A percentile compares a stretch with the other conserved stretches of the same genome.
phyloP scores from a whole-genome alignment of 2,797 vertebrate species.

The Thaleichthys pacificus region DNA sequence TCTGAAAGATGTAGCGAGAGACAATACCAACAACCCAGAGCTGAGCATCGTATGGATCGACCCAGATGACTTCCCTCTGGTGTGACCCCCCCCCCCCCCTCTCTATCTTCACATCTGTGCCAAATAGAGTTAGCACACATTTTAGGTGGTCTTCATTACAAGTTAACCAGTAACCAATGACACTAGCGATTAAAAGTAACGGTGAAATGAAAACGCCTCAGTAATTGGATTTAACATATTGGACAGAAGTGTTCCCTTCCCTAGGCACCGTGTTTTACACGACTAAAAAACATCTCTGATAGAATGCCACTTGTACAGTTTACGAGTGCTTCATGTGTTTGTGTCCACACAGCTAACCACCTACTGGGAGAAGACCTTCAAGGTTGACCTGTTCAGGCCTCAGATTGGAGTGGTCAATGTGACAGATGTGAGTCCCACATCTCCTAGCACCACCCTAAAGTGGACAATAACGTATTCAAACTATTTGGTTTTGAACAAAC shows the following conservation, averaged over 20 bases:
- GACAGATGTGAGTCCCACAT: slow-evolving; percentile 86
- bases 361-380: slow-evolving; percentile 99
- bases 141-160: too few species aligned
- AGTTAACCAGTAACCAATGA: too few species aligned
- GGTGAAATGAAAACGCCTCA: too few species aligned
- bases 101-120: neutral
- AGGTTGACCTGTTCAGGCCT: slow-evolving; percentile 92
- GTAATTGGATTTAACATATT: too few species aligned
- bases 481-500: neutral
- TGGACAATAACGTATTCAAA: neutral
- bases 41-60: slow-evolving; percentile 98
- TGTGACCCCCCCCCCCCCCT: slow-evolving; percentile 48
- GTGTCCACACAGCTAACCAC: slow-evolving; percentile 81
- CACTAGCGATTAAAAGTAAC: too few species aligned
- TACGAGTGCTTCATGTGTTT: too few species aligned
- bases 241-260: too few species aligned
- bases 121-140: neutral
- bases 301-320: too few species aligned
- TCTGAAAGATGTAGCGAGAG: slow-evolving; percentile 94
- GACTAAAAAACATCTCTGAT: too few species aligned
- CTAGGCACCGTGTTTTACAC: too few species aligned
- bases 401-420: slow-evolving; percentile 98
- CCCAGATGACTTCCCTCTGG: slow-evolving; percentile 95
- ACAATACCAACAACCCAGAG: slow-evolving; percentile 95
- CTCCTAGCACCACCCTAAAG: neutral